phyloP scores from a whole-genome alignment of 2,113 vertebrate genomes.

The Ochotona princeps region DNA sequence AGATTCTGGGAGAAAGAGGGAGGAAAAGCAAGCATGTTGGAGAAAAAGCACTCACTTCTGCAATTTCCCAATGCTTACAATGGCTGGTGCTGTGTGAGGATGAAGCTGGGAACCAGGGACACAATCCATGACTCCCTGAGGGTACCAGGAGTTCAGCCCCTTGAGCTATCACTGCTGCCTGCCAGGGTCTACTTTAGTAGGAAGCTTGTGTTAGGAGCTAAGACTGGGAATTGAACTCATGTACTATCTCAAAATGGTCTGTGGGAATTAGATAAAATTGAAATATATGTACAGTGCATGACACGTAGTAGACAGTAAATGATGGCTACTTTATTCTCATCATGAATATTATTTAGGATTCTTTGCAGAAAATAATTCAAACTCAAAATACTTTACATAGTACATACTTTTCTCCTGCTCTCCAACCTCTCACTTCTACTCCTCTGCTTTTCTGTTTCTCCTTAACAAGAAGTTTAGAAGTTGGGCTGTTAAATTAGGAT shows the following conservation, averaged over 20 bases:
- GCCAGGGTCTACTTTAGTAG: no score
- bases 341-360: slow-evolving; percentile 30
- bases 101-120: no score
- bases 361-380: background rate
- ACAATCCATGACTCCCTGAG: no score
- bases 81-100: no score
- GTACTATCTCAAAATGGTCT: background rate
- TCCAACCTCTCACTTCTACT: background rate
- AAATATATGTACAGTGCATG: background rate
- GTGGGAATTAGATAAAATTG: slow-evolving; percentile 3
- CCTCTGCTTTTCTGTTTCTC: background rate
- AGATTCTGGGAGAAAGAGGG: no score
- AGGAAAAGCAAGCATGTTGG: no score
- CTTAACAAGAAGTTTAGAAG: slow-evolving; percentile 2
- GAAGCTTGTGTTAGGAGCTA: no score
- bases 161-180: no score
- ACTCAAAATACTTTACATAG: slow-evolving; percentile 23
- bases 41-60: no score
- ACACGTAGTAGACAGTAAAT: background rate
- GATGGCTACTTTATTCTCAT: background rate
- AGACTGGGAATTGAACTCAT: no score
- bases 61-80: no score
- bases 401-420: background rate
- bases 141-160: no score
- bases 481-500: background rate